Base-by-base conservation (phyloP, 2,113 vertebrate genomes). In the Seriola aureovittata region DNA sequence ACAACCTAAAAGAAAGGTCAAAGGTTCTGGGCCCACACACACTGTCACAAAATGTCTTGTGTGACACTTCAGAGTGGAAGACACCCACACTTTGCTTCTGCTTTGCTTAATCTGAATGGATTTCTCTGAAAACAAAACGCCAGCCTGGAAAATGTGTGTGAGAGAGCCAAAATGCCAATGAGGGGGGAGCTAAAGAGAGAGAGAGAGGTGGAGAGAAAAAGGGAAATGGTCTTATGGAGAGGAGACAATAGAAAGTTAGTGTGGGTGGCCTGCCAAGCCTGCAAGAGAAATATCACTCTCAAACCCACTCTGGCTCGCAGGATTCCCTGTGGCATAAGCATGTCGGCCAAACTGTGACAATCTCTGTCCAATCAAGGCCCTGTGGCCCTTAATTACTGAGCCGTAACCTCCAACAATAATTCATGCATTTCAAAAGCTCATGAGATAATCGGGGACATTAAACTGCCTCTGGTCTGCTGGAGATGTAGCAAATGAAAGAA, bases 321-420 rank as follows among this genome's bases (percentile, higher is more conserved):
- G 85, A 85, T 81, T 89, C 78, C 88, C 90, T 25, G 9, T 55
- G 71, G 86, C 82, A 81, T 21, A 63, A 65, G 81, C 70, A 78
- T 63, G 76, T 68, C 65, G 38, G 80, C 82, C 90, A 86, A 90
- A 93, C 84, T 69, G 71, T 90, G 88, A 86, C 89, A 88, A 91
- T 91, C 84, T 89, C 83, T 73, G 85, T 89, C 90, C 90, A 90
- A 89, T 91, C 88, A 79, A 78, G 70, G 81, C 86, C 91, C 88
- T 55, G 78, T 91, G 87, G 88, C 85, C 81, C 87, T 93, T 91
- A 92, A 93, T 95, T 94, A 93, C 89, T 73, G 88, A 90, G 84
- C 88, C 60, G 62, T 94, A 89, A 91, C 91, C 93, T 82, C 82
- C 81, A 81, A 88, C 82, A 89, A 88, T 94, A 94, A 93, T 89